A percentile compares a stretch with the other conserved stretches of the same genome.
Conservation (phyloP, 2,797 vertebrate genomes). For the Chaunax sp. region DNA sequence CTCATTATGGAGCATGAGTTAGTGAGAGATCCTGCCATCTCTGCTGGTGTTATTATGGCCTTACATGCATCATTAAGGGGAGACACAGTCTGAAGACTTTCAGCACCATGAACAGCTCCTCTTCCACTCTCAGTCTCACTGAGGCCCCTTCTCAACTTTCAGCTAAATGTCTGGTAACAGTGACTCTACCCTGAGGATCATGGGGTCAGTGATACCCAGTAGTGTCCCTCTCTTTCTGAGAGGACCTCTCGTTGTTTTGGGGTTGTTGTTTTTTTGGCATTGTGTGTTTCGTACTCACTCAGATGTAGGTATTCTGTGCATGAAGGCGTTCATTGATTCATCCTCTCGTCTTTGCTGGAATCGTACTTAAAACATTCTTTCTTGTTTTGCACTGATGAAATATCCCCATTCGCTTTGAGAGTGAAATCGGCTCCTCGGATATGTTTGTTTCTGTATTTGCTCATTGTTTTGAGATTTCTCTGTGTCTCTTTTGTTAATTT, state of each 20-base stretch:
- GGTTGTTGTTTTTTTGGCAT: not conserved
- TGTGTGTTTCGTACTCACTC: slow-evolving; percentile 15
- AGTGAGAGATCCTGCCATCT: not conserved
- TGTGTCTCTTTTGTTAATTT: slow-evolving; percentile 42
- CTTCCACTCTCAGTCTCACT: slow-evolving; percentile 11
- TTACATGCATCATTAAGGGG: not conserved
- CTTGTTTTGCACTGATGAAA: slow-evolving; percentile 18
- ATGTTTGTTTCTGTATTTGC: slow-evolving; percentile 22
- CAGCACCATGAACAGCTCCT: slow-evolving; percentile 72
- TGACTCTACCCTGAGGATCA: slow-evolving; percentile 46
- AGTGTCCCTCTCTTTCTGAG: slow-evolving; percentile 15
- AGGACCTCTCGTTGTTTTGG: no score
- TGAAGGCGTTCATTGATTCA: slow-evolving; percentile 13
- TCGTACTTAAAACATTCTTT: slow-evolving; percentile 4
- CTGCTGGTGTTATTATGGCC: not conserved
- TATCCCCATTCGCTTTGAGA: not conserved
- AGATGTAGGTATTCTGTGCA: slow-evolving; percentile 3
- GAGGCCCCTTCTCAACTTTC: slow-evolving; percentile 26
- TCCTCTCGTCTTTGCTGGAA: not conserved
- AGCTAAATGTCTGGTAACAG: slow-evolving; percentile 53
- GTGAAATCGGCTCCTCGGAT: slow-evolving; percentile 11
- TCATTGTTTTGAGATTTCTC: slow-evolving; percentile 28
- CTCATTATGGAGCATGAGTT: not conserved
- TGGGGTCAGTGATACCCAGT: slow-evolving; percentile 40
- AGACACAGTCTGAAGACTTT: slow-evolving; percentile 37